These are phyloP conservation scores for Herpailurus yagouaroundi DNA, from an alignment of 2,113 vertebrate species.

Conservation along the genomic window DNA sequence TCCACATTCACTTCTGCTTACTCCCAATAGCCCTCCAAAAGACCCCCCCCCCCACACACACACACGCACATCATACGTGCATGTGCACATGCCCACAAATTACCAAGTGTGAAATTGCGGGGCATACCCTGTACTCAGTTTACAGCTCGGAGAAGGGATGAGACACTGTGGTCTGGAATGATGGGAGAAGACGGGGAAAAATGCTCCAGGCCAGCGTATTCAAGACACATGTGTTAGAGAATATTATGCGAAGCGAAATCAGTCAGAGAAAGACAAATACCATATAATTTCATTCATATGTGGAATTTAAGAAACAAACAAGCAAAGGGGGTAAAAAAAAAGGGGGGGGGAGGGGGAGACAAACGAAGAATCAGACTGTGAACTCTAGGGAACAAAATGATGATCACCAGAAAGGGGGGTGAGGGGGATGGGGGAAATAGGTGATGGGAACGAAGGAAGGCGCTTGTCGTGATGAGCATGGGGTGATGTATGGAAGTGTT, in stretches of 20 bases:
- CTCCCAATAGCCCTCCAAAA: not conserved
- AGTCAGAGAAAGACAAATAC: not conserved
- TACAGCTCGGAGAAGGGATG: not conserved
- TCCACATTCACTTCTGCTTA: not conserved
- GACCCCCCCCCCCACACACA: not conserved
- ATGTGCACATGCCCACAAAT: not conserved
- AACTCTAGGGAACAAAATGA: not conserved
- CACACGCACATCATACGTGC: not conserved
- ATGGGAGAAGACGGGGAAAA: not conserved
- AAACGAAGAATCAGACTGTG: not conserved
- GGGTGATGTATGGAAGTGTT: not conserved
- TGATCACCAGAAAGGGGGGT: not conserved
- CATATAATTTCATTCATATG: not conserved
- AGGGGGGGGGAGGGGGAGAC: not conserved
- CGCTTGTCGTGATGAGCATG: not conserved
- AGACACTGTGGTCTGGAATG: not conserved
- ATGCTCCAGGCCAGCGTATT: not conserved
- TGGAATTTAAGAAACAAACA: not conserved
- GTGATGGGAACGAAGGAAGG: not conserved
- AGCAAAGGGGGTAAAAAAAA: not conserved
- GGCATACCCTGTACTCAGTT: not conserved
- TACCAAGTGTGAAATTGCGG: not conserved
- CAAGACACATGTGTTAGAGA: not conserved
- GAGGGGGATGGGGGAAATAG: not conserved
- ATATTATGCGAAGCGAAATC: not conserved